Percentiles rank a stretch among this genome's conserved stretches.
These are phyloP conservation scores for Molothrus aeneus DNA, from an alignment of 2,797 vertebrate species.

Conservation along the genomic window DNA sequence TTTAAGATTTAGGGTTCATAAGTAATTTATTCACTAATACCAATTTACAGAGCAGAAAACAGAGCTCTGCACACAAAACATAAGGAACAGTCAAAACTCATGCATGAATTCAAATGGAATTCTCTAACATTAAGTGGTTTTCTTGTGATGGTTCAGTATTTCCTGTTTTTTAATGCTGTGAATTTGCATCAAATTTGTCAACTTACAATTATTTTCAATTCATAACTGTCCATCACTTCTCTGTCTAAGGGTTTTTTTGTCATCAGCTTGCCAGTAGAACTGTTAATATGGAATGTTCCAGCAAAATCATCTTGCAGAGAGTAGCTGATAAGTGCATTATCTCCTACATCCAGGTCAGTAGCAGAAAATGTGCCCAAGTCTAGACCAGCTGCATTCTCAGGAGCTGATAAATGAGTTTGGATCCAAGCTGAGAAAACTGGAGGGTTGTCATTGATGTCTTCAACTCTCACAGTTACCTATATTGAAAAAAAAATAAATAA, in stretches of 20 bases:
- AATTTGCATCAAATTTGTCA: background rate
- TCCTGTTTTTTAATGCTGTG: background rate
- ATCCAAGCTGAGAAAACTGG: constrained; percentile 52
- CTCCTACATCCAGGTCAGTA: constrained; percentile 54
- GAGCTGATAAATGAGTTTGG: constrained; percentile 30
- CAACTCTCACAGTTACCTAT: constrained; percentile 78
- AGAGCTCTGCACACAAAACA: background rate
- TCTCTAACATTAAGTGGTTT: background rate
- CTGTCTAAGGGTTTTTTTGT: constrained; percentile 47
- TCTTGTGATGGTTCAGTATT: background rate
- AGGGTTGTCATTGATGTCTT: constrained; percentile 69
- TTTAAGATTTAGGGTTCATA: background rate
- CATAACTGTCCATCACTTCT: constrained; percentile 39
- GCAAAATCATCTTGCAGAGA: constrained; percentile 60
- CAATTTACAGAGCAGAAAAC: background rate
- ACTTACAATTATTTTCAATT: constrained; percentile 67
- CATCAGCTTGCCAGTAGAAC: constrained; percentile 47
- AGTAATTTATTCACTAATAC: background rate
- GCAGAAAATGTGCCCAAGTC: constrained; percentile 54
- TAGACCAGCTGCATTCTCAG: constrained; percentile 29
- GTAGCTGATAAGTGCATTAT: constrained; percentile 54
- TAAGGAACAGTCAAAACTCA: background rate
- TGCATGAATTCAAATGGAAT: background rate
- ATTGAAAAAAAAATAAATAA: background rate
- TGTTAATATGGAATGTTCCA: constrained; percentile 38